Base-by-base conservation (phyloP, 2,797 vertebrate genomes). In the Leptatherina wallacei region DNA sequence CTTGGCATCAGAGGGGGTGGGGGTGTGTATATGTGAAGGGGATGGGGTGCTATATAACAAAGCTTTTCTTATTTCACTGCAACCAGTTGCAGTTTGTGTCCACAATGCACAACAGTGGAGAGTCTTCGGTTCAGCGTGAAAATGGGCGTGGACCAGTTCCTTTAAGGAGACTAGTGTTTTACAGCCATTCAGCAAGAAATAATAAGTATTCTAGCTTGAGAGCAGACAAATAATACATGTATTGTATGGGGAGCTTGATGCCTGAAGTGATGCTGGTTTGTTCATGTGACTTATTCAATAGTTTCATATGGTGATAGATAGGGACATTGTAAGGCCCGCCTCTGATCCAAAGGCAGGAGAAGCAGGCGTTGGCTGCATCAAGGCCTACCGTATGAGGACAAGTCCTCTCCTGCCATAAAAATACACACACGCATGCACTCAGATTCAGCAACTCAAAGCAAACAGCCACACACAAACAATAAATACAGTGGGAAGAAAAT, bases 61-160 rank as follows among this genome's bases (percentile, higher is more conserved):
- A 84, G 73, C 35, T 40, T 75, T 52, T 57, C 42, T 73, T 67
- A 9, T 83, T 80, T 69, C 74, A 77, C 91, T 88, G 91, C 91
- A 93, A 94, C 91, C 92, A 90, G 91, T 85, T 93, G 92, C 91
- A 93, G 91, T 82, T 83, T 78, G 75, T 84, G 87, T 91, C 85
- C 75, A 79, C 77, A 78, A 90, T 66, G 69, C 83, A 77, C 77
- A 71, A 69, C 74, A 71, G 77, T 82, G 73, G 81, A 77, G 52
- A 77, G 44, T 78, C 64, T 76, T 81, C 33, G 49, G 63, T 67
- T 88, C 70, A 67, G 77, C 57, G 58, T 72, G 79, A 74, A 72
- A 42, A 68, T 51, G 67, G 78, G 61, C 24, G 78, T 16, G 67
- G 78, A 75, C 56, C 80, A 61, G 54, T 70, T 86, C 62, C 72